A percentile compares a stretch with the other conserved stretches of the same genome.
Evolutionary conservation across 2,888 invertebrate species (phyloP).

Genomic region (Drosophila flavopinicola): DNA sequence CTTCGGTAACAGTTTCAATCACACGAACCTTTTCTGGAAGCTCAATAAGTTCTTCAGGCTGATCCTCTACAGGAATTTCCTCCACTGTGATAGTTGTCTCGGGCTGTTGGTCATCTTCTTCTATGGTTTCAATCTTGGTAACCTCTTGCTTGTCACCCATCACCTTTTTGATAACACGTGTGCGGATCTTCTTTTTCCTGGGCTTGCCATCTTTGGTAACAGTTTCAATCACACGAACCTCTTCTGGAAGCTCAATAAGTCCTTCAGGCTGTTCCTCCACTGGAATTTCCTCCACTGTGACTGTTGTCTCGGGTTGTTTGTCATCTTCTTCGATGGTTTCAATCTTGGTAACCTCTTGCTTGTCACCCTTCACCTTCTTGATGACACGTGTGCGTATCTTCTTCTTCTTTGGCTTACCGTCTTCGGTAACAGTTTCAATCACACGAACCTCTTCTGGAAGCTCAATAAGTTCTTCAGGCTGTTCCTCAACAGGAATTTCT

Average conservation of each 20-base stretch:
- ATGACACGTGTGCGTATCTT: conserved; percentile 43
- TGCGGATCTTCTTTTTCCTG: conserved; percentile 41
- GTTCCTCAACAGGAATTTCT: conserved; percentile 16
- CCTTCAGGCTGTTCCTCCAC: conserved; percentile 22
- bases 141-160: conserved; percentile 37
- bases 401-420: conserved; percentile 41
- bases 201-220: conserved; percentile 32
- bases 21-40: conserved; percentile 36
- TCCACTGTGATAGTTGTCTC: conserved; percentile 30
- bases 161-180: conserved; percentile 34
- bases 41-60: conserved; percentile 16
- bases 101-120: conserved; percentile 30
- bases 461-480: conserved; percentile 17
- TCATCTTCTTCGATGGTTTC: conserved; percentile 44
- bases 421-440: conserved; percentile 28
- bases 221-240: conserved; percentile 27
- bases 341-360: conserved; percentile 42
- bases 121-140: conserved; percentile 36
- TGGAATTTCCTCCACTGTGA: conserved; percentile 29
- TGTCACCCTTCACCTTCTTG: conserved; percentile 42
- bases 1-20: conserved; percentile 19
- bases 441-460: conserved; percentile 39
- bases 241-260: conserved; percentile 31
- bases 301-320: conserved; percentile 35
- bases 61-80: conserved; percentile 14